Conservation (phyloP, 2,113 vertebrate genomes). For the Casuarius casuarius region DNA sequence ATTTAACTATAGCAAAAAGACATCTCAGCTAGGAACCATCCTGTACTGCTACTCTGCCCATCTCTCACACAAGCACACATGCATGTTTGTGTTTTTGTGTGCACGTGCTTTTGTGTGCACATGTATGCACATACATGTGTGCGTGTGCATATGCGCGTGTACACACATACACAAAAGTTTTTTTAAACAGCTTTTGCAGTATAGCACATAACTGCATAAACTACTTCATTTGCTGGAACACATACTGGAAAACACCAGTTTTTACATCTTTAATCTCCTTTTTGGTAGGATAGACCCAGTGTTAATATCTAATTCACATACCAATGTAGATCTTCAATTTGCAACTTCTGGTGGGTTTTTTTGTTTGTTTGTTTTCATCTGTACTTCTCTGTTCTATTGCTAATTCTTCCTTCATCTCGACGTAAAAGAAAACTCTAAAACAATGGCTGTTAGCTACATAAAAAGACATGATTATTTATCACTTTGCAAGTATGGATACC, state of each 20-base stretch:
- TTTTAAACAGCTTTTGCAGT: background rate
- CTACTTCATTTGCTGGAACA: background rate
- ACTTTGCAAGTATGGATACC: background rate
- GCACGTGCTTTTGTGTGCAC: too few relatives aligned
- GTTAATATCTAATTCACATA: background rate
- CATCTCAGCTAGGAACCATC: background rate
- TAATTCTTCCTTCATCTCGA: background rate
- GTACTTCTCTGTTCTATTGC: background rate
- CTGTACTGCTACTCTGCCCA: background rate
- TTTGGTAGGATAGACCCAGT: background rate
- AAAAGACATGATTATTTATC: background rate
- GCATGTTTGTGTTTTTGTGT: too few relatives aligned
- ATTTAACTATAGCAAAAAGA: background rate
- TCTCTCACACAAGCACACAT: background rate
- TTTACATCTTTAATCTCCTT: background rate
- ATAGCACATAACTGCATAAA: background rate
- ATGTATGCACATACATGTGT: rapidly evolving
- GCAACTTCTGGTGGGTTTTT: background rate
- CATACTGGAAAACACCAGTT: background rate
- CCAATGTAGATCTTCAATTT: background rate
- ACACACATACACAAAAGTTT: too few relatives aligned
- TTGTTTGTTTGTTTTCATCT: background rate
- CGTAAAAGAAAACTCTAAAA: background rate
- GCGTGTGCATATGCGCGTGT: too few relatives aligned
- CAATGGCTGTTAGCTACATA: background rate